Percentiles rank a stretch among this genome's conserved stretches.
phyloP scores from a whole-genome alignment of 1,140 invertebrate genomes.

The Neodiprion virginianus region DNA sequence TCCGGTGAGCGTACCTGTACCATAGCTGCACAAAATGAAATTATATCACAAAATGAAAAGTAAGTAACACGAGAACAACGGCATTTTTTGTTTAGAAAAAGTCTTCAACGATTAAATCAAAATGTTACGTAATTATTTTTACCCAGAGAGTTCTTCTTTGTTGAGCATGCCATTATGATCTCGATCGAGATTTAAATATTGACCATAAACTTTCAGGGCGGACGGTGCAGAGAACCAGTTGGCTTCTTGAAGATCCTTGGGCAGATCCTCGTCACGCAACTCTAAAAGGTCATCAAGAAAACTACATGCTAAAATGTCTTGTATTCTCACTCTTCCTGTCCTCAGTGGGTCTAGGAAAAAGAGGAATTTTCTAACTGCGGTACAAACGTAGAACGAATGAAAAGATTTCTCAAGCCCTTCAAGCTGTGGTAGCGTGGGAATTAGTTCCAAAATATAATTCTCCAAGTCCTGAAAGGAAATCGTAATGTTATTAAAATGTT shows the following conservation, averaged over 20 bases:
- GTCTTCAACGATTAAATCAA: too few relatives aligned
- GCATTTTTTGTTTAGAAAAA: neutral
- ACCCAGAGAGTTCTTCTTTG: slow-evolving; percentile 85
- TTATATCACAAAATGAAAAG: neutral
- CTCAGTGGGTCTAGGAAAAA: slow-evolving; percentile 93
- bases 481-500: slow-evolving; percentile 22
- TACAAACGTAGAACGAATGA: slow-evolving; percentile 96
- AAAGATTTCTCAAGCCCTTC: slow-evolving; percentile 92
- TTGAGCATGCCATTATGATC: slow-evolving; percentile 97
- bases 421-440: slow-evolving; percentile 88
- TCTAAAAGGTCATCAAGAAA: slow-evolving; percentile 90
- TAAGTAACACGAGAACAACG: neutral
- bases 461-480: slow-evolving; percentile 81
- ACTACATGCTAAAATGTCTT: slow-evolving; percentile 89
- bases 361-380: slow-evolving; percentile 92
- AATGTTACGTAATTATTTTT: slow-evolving; percentile 28
- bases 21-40: slow-evolving; percentile 70
- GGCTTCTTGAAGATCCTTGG: slow-evolving; percentile 81
- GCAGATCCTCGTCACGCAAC: slow-evolving; percentile 84
- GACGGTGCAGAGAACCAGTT: slow-evolving; percentile 97
- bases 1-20: slow-evolving; percentile 88
- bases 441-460: slow-evolving; percentile 92
- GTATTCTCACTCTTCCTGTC: slow-evolving; percentile 87
- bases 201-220: slow-evolving; percentile 88
- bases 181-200: slow-evolving; percentile 91